A percentile compares a stretch with the other conserved stretches of the same genome.
Conservation (phyloP, 92 coral and sea anemone genomes). For the Hydrozoanthus gracilis region DNA sequence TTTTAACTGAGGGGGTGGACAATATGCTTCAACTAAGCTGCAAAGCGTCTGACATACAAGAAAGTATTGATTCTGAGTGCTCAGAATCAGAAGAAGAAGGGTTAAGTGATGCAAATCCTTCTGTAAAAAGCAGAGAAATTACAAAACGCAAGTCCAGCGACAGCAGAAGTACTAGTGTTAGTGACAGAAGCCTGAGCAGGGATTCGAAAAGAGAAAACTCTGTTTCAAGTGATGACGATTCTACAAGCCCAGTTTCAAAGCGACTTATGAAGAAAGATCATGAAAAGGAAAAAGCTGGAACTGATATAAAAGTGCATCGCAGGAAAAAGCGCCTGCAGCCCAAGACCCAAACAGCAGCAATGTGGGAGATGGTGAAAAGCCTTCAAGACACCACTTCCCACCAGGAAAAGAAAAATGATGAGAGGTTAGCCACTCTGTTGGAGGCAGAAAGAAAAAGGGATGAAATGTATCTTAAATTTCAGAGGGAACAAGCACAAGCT, state of each 20-base stretch:
- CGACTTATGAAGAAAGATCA: not conserved
- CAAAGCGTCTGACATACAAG: conserved; percentile 32
- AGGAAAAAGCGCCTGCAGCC: conserved; percentile 35
- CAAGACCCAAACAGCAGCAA: conserved; percentile 57
- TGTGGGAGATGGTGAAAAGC: conserved; percentile 57
- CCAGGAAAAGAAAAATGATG: not conserved
- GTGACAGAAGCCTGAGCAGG: no score
- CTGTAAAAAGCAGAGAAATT: conserved; percentile 2
- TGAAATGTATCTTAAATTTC: not conserved
- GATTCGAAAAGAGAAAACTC: no score
- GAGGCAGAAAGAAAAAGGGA: conserved; percentile 8
- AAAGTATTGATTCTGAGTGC: no score
- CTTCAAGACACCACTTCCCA: conserved; percentile 17
- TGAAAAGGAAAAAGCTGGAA: not conserved
- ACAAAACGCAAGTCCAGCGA: no score
- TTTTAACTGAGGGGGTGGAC: no score
- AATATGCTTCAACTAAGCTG: conserved; percentile 36
- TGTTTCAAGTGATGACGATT: no score
- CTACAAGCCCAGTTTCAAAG: no score
- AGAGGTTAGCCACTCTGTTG: not conserved
- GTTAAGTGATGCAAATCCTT: not conserved
- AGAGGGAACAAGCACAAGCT: conserved; percentile 2
- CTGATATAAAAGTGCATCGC: not conserved
- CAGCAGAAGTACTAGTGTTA: no score
- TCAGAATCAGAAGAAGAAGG: not conserved